These are phyloP conservation scores for Dissostichus mawsoni DNA, from an alignment of 2,113 vertebrate species.

Conservation along the genomic window DNA sequence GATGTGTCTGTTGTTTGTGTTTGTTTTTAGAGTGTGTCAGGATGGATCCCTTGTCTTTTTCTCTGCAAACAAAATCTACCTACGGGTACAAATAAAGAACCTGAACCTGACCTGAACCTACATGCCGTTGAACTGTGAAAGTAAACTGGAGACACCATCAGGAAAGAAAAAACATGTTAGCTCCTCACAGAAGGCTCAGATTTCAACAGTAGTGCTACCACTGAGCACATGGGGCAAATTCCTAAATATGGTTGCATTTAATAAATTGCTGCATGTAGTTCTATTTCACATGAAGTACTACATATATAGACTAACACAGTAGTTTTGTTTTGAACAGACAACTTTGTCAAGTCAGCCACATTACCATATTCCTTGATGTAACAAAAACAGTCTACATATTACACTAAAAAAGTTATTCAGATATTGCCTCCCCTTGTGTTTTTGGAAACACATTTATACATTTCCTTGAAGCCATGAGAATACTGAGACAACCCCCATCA, in stretches of 20 bases:
- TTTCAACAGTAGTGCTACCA: not conserved
- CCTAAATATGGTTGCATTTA: too few species aligned
- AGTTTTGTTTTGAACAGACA: not conserved
- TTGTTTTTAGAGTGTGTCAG: too few species aligned
- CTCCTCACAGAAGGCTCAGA: not conserved
- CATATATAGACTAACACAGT: too few species aligned
- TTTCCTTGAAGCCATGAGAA: not conserved
- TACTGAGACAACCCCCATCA: not conserved
- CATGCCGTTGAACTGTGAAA: slow-evolving; percentile 1
- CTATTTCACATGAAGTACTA: too few species aligned
- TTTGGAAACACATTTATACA: not conserved
- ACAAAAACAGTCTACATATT: not conserved
- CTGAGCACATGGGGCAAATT: too few species aligned
- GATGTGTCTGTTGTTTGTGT: too few species aligned
- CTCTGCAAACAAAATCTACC: too few species aligned
- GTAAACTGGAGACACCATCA: not conserved
- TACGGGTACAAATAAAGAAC: too few species aligned
- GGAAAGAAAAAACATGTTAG: not conserved
- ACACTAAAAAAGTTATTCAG: not conserved
- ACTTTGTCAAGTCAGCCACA: not conserved
- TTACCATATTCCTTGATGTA: not conserved
- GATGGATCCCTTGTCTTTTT: too few species aligned
- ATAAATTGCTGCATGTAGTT: not conserved
- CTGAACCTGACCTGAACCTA: not conserved
- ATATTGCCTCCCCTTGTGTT: not conserved